Evolutionary conservation across 2,113 vertebrate species (phyloP).

Genomic region (Melierax canorus): DNA sequence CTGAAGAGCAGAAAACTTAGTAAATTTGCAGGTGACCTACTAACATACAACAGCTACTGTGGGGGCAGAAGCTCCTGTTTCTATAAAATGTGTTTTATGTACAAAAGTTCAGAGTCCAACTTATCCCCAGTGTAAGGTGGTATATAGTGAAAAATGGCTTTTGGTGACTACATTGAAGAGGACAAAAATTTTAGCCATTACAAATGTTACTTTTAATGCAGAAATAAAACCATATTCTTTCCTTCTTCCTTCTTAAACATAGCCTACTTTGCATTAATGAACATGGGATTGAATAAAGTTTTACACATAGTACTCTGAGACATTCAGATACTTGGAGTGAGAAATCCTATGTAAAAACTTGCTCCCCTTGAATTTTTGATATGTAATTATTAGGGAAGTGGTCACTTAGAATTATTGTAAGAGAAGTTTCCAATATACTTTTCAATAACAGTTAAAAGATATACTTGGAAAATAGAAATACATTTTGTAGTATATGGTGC

Average conservation of each 20-base stretch:
- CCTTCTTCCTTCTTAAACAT: not conserved
- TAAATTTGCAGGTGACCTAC: not conserved
- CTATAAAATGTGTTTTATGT: not conserved
- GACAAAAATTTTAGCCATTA: not conserved
- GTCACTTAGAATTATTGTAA: not conserved
- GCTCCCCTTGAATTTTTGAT: not conserved
- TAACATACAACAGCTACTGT: not conserved
- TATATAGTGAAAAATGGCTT: not conserved
- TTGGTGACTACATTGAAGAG: not conserved
- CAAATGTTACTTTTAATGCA: not conserved
- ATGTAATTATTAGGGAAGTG: not conserved
- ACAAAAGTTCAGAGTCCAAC: not conserved
- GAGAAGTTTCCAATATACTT: not conserved
- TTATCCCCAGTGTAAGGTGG: not conserved
- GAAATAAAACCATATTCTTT: not conserved
- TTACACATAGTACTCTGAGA: not conserved
- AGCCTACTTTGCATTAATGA: not conserved
- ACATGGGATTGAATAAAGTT: not conserved
- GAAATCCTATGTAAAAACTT: not conserved
- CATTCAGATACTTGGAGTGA: not conserved
- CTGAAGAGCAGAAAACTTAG: not conserved
- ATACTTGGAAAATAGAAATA: not conserved
- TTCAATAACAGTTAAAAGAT: not conserved
- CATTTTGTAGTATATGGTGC: not conserved
- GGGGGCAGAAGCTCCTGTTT: not conserved